Conservation (phyloP, 2,888 invertebrate genomes). For the Alentia gelatinosa region DNA sequence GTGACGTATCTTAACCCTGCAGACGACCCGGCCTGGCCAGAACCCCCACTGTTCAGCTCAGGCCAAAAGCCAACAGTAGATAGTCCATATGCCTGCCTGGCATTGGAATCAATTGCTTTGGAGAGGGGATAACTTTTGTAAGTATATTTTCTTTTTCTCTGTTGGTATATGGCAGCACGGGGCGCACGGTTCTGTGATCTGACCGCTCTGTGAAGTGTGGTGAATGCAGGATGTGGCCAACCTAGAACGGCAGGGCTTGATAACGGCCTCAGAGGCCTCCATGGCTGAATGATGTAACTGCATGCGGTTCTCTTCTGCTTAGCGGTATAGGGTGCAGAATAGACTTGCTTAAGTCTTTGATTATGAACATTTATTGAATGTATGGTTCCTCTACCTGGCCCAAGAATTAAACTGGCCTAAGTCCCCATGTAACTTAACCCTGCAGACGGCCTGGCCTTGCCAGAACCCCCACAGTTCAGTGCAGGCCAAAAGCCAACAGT, state of each 20-base stretch:
- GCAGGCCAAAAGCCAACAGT: neutral
- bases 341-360: too few relatives aligned
- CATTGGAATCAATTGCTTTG: conserved; percentile 34
- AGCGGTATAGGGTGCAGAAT: too few relatives aligned
- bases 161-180: neutral
- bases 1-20: neutral
- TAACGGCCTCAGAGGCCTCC: neutral
- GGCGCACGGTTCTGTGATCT: neutral
- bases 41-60: neutral
- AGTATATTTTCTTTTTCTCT: neutral
- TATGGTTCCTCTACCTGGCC: too few relatives aligned
- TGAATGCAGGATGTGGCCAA: conserved; percentile 1
- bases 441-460: neutral
- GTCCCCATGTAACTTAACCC: neutral
- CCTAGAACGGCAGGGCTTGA: neutral
- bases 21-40: neutral
- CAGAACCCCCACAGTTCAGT: neutral
- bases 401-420: too few relatives aligned
- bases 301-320: too few relatives aligned
- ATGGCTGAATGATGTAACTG: too few relatives aligned
- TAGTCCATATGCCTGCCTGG: neutral
- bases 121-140: too few relatives aligned
- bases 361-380: too few relatives aligned
- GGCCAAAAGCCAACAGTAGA: neutral
- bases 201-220: neutral